Evolutionary conservation across 2,888 invertebrate genomes (phyloP).

Genomic region (Eupithecia exiguata): DNA sequence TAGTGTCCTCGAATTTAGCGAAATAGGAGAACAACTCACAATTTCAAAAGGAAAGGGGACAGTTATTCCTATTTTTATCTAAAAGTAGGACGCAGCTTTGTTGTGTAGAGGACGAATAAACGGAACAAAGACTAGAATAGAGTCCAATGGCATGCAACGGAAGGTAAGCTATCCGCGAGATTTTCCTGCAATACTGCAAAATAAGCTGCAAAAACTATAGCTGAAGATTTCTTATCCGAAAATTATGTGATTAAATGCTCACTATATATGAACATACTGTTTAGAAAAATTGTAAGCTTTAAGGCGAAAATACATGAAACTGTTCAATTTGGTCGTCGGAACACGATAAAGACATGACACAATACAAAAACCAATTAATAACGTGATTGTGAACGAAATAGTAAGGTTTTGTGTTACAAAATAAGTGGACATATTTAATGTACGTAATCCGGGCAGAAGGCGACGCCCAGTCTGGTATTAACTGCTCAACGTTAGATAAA

Average conservation of each 20-base stretch:
- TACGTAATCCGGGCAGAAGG: slow-evolving; percentile 40
- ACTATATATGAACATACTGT: background rate
- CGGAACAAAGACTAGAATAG: slow-evolving; percentile 10
- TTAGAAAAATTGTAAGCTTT: background rate
- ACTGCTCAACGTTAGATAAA: slow-evolving; percentile 58
- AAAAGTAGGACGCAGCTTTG: slow-evolving; percentile 7
- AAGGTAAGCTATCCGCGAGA: background rate
- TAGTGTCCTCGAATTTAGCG: slow-evolving; percentile 1
- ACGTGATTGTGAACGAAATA: slow-evolving; percentile 17
- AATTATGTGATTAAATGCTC: background rate
- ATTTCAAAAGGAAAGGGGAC: slow-evolving; percentile 9
- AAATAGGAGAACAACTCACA: slow-evolving; percentile 7
- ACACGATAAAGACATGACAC: background rate
- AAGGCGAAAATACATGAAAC: background rate
- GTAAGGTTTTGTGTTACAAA: slow-evolving; percentile 31
- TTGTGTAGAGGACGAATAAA: slow-evolving; percentile 11
- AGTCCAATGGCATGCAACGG: slow-evolving; percentile 11
- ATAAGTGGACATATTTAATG: slow-evolving; percentile 35
- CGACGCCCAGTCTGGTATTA: slow-evolving; percentile 57
- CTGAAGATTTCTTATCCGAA: background rate
- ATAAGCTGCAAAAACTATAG: background rate
- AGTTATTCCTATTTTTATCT: slow-evolving; percentile 8
- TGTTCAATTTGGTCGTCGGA: background rate
- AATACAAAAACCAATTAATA: slow-evolving; percentile 15
- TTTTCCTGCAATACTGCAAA: background rate